phyloP scores from a whole-genome alignment of 2,797 vertebrate species.

The Melanotaenia trifasciata region DNA sequence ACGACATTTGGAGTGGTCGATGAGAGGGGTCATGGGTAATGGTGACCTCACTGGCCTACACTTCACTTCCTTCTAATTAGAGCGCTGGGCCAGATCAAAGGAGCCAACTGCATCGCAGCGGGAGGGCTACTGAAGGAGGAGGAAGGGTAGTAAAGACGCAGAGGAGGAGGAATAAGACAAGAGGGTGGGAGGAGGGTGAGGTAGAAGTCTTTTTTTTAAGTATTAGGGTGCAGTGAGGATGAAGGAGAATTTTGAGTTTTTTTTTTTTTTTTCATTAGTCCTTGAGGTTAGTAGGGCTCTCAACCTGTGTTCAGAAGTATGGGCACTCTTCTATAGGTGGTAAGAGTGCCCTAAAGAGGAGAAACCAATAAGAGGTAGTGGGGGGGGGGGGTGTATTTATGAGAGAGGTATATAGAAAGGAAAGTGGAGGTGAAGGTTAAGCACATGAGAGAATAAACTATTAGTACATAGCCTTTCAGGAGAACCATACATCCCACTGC shows the following conservation, averaged over 20 bases:
- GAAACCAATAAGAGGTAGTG: slow-evolving; percentile 34
- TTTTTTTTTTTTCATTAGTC: slow-evolving; percentile 91
- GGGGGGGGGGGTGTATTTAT: slow-evolving; percentile 51
- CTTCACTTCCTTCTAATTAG: slow-evolving; percentile 99
- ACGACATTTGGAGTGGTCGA: slow-evolving; percentile 92
- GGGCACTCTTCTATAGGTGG: slow-evolving; percentile 64
- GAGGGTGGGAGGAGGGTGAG: slow-evolving; percentile 67
- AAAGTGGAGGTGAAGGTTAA: slow-evolving; percentile 36
- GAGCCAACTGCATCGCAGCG: slow-evolving; percentile 88
- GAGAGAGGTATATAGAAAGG: slow-evolving; percentile 24
- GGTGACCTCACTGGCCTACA: slow-evolving; percentile 95
- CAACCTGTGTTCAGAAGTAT: slow-evolving; percentile 69
- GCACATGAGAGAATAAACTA: slow-evolving; percentile 49
- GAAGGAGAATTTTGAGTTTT: slow-evolving; percentile 31
- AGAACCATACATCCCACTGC: slow-evolving; percentile 34
- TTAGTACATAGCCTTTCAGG: slow-evolving; percentile 55
- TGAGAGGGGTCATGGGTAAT: slow-evolving; percentile 89
- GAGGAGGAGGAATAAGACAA: slow-evolving; percentile 74
- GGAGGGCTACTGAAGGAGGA: slow-evolving; percentile 92
- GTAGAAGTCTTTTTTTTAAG: slow-evolving; percentile 75
- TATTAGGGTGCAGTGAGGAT: slow-evolving; percentile 70
- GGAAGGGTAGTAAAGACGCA: slow-evolving; percentile 76
- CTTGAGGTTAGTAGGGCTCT: slow-evolving; percentile 88
- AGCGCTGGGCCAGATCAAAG: slow-evolving; percentile 94
- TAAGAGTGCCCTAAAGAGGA: slow-evolving; percentile 53